Evolutionary conservation across 2,797 vertebrate genomes (phyloP), one percentile per base, ranked within the genome.

Genomic region (Alca torda): DNA sequence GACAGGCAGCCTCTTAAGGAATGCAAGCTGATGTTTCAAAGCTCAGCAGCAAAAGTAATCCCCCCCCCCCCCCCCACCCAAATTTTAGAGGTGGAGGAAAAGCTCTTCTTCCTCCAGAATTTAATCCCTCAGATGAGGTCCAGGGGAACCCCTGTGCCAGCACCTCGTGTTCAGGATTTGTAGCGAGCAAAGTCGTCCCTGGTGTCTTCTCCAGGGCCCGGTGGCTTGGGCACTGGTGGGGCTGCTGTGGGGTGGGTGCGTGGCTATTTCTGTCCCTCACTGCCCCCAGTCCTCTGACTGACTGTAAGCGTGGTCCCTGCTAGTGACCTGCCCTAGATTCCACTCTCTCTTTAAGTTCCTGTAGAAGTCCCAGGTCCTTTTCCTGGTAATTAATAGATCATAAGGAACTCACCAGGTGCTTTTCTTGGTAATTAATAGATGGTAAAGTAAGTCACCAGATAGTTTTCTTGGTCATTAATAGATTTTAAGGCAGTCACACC

Each of bases 281-380:
- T 74, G 30, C 2, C 18, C 7, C 23, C 13, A 17, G 17, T 9
- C 13, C 53, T 16, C 18, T 28, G 6, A 18, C 13, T 0, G 1
- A 31, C 25, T 18, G 18, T 14, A 8, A 7, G 13, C 0, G 3
- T 20, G 24, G 19, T 53, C 37, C 31, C 39, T 0, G 1, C 13
- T 16, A 19, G 41, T 1, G 7, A 74, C 11, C 48, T 72, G n/a
- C 39, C 5, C 1, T 4, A 17, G 53, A 45, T 53, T 72, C 13
- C 57, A 59, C 9, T 13, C 43, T 64, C 41, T 35, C 63, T 88
- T 79, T 1, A 2, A 60, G 53, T 20, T 43, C 30, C 51, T 24
- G 13, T 11, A 30, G 20, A 84, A 78, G 6, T 28, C 17, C 43
- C 4, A 3, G 5, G 16, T 46, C 30, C 51, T 75, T 46, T 84